Evolutionary conservation across 1,140 invertebrate genomes (phyloP), one percentile per base, ranked within the genome.

Genomic region (Drosophila lacertosa): DNA sequence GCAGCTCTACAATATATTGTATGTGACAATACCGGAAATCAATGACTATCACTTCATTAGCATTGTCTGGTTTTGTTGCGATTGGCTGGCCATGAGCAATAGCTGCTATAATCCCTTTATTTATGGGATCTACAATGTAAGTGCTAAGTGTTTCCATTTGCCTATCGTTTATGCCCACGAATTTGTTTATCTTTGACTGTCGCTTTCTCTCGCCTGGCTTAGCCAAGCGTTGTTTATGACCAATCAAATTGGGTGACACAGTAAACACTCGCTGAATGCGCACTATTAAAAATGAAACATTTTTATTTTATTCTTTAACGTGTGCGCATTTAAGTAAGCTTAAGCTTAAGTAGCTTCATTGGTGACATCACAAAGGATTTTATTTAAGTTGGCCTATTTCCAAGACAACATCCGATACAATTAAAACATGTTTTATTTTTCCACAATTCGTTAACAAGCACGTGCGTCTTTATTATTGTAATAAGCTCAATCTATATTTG

Each of bases 51-150:
- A 92, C 63, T 96, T 95, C 81, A 96, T 96, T 59, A 95, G 96
- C 83, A 95, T 96, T 6, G 93, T 96, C 47, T 96, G 94, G 92
- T 96, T 97, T 86, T 96, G 94, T 86, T 96, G 94, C 79, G 96
- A 97, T 90, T 97, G 96, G 95, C 90, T 97, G 65, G 96, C 96
- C 0, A 97, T 97, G 96, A 96, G 95, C 71, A 97, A 97, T 89
- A 96, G 95, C 44, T 97, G 96, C 78, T 96, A 95, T 88, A 97
- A 97, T 91, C 96, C 96, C 0, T 96, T 97, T 79, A 96, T 97
- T 67, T 97, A 97, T 82, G 96, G 95, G 10, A 95, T 97, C 68
- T 96, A 96, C 74, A 97, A 97, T 89, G 96, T 96, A 91, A 95
- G 95, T 94, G 32, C 20, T 16, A 42, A 42, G 33, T 44, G 26